Evolutionary conservation across 2,113 vertebrate genomes (phyloP).

Genomic region (Oenanthe oenanthe): DNA sequence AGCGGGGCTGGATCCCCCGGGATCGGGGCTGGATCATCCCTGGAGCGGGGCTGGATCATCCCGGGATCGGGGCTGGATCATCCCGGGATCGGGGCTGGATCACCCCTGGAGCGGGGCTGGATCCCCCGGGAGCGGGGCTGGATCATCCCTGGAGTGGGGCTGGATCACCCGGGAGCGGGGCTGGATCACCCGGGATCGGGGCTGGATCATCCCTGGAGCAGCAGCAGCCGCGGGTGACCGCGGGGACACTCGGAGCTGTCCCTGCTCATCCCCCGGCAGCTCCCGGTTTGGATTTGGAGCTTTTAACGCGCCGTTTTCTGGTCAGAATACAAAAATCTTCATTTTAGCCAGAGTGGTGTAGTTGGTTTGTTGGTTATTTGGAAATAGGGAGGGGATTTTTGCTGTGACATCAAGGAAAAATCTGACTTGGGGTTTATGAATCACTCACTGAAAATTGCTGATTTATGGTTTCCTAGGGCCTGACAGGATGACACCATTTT

Average conservation of each 20-base stretch:
- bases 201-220: background rate
- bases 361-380: background rate
- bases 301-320: background rate
- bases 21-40: no score
- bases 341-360: background rate
- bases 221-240: background rate
- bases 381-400: background rate
- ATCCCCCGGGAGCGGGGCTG: no score
- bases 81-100: no score
- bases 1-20: no score
- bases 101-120: no score
- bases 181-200: background rate
- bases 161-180: no score
- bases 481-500: accelerated
- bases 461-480: background rate
- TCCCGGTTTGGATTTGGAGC: background rate
- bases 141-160: no score
- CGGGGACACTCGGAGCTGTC: background rate
- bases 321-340: background rate
- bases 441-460: background rate
- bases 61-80: no score
- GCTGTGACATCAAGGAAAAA: background rate
- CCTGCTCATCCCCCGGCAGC: background rate
- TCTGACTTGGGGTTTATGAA: background rate
- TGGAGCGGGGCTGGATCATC: no score